Percentiles rank a stretch among this genome's conserved stretches.
These are phyloP conservation scores for Melanaphis sacchari DNA, from an alignment of 1,140 invertebrate species.

Conservation along the genomic window DNA sequence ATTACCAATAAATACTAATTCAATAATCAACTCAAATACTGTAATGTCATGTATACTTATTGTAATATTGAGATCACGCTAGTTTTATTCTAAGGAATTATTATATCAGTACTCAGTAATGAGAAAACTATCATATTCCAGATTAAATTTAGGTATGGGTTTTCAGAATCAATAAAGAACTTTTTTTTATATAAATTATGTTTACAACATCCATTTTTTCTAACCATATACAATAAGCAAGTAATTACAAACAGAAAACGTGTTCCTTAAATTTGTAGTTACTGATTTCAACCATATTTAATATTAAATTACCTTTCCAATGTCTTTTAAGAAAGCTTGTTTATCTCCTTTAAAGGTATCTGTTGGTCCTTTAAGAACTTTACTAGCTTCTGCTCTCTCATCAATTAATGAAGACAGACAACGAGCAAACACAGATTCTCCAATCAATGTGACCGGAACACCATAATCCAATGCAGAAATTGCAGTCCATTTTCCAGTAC, in stretches of 20 bases:
- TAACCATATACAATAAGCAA: not conserved
- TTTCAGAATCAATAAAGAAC: not conserved
- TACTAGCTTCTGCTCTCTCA: slow-evolving; percentile 83
- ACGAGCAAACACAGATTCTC: slow-evolving; percentile 96
- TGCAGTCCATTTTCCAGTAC: slow-evolving; percentile 99
- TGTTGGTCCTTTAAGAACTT: slow-evolving; percentile 75
- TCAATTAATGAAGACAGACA: slow-evolving; percentile 90
- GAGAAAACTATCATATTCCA: no score
- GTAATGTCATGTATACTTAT: no score
- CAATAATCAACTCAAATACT: no score
- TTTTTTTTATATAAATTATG: not conserved
- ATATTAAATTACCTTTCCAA: slow-evolving; percentile 68
- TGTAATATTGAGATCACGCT: no score
- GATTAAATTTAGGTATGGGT: no score
- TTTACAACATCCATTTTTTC: not conserved
- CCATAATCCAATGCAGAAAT: slow-evolving; percentile 96
- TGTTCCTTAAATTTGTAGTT: not conserved
- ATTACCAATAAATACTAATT: no score
- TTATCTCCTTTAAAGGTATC: slow-evolving; percentile 72
- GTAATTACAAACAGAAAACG: not conserved
- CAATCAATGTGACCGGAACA: slow-evolving; percentile 96
- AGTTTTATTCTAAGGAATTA: no score
- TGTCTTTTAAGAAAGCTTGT: slow-evolving; percentile 79
- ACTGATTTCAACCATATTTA: not conserved
- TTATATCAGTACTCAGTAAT: no score